Conservation (phyloP, 2,113 vertebrate genomes). For the Galeopterus variegatus region DNA sequence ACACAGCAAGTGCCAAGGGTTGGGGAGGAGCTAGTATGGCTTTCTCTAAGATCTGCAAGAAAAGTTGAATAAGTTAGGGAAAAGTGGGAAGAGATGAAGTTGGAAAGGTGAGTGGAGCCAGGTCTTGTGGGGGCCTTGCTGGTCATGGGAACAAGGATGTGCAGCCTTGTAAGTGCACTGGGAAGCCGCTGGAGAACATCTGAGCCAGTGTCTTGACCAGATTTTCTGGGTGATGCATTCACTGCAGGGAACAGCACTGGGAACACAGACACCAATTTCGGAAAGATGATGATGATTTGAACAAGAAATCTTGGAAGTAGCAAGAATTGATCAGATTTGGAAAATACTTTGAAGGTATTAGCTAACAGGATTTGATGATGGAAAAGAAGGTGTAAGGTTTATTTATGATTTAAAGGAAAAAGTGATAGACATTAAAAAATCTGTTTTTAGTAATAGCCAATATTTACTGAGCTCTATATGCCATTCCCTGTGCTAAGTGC, state of each 20-base stretch:
- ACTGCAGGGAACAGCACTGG: background rate
- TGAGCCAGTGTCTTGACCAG: background rate
- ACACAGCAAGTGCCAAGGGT: background rate
- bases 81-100: background rate
- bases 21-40: background rate
- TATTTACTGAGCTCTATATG: background rate
- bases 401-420: background rate
- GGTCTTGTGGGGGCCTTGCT: background rate
- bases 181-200: background rate
- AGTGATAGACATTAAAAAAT: background rate
- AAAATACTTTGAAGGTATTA: background rate
- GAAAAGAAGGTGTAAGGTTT: background rate
- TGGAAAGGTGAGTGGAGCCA: background rate
- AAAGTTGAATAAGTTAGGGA: background rate
- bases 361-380: background rate
- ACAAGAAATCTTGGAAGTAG: background rate
- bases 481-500: too few relatives aligned
- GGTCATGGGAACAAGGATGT: rapidly evolving
- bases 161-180: rapidly evolving
- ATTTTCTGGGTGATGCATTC: background rate
- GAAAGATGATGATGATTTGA: background rate
- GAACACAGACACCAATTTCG: background rate
- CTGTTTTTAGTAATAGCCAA: background rate
- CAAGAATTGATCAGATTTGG: background rate
- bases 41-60: background rate